Conservation (phyloP, 2,113 vertebrate species). For the Neogale vison region DNA sequence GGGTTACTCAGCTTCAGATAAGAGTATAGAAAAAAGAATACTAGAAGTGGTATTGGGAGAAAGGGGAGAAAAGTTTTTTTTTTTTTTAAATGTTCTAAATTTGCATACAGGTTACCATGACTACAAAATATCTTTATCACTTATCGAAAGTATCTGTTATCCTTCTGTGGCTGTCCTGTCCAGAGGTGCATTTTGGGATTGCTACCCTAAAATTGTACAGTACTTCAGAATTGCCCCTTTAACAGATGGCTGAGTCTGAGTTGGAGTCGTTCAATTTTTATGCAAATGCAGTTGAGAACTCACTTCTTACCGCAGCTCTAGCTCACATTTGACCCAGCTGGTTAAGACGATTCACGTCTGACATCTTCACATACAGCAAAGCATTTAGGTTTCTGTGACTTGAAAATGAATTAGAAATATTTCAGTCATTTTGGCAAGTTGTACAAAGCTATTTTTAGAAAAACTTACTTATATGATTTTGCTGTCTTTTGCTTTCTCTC, state of each 20-base stretch:
- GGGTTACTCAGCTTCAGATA: slow-evolving; percentile 52
- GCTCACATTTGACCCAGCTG: slow-evolving; percentile 53
- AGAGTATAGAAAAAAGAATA: slow-evolving; percentile 34
- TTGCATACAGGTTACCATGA: slow-evolving; percentile 66
- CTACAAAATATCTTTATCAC: slow-evolving; percentile 60
- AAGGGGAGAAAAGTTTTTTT: not conserved
- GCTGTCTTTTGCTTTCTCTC: slow-evolving; percentile 33
- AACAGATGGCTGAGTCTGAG: not conserved
- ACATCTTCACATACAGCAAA: slow-evolving; percentile 39
- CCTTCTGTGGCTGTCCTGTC: slow-evolving; percentile 33
- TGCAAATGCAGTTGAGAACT: not conserved
- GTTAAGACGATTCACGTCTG: not conserved
- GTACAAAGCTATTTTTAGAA: slow-evolving; percentile 65
- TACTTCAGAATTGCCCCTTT: slow-evolving; percentile 43
- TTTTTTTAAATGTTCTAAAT: slow-evolving; percentile 52
- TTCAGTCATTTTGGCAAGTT: slow-evolving; percentile 66
- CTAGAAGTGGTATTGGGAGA: not conserved
- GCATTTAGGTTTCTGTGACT: slow-evolving; percentile 50
- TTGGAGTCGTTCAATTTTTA: not conserved
- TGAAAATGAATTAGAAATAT: slow-evolving; percentile 64
- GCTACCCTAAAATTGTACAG: not conserved
- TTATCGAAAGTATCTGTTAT: slow-evolving; percentile 52
- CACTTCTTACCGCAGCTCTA: not conserved
- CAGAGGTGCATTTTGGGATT: not conserved
- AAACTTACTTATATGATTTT: slow-evolving; percentile 64